These are phyloP conservation scores for Balaenoptera acutorostrata DNA, from an alignment of 2,113 vertebrate genomes.

Conservation along the genomic window DNA sequence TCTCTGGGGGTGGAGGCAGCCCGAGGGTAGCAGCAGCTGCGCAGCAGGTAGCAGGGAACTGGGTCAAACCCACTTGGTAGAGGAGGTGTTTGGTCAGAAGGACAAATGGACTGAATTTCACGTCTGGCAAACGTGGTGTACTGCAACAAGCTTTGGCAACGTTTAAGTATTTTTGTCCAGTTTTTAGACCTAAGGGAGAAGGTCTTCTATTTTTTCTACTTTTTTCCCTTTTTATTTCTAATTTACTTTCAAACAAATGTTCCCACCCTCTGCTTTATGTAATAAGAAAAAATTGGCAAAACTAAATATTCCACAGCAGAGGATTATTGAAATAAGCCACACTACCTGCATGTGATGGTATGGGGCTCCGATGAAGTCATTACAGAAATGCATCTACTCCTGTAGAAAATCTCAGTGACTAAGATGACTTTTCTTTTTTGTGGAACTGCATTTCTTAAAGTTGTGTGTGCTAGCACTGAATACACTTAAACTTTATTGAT, in stretches of 20 bases:
- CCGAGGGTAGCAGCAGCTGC: not conserved
- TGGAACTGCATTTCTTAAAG: not conserved
- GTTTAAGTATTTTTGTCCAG: not conserved
- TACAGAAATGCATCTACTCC: not conserved
- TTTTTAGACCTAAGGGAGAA: not conserved
- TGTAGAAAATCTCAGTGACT: accelerated
- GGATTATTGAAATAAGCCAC: not conserved
- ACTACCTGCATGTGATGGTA: accelerated
- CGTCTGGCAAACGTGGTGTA: accelerated
- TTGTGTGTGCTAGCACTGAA: not conserved
- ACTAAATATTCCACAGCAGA: not conserved
- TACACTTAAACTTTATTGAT: not conserved
- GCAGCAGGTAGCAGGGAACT: not conserved
- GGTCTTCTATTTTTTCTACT: not conserved
- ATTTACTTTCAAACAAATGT: not conserved
- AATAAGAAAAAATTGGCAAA: not conserved
- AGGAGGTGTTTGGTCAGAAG: not conserved
- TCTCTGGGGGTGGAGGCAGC: not conserved
- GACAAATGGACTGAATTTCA: not conserved
- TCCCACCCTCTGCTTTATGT: not conserved
- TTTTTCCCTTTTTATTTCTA: not conserved
- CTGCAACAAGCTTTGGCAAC: not conserved
- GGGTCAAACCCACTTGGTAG: not conserved
- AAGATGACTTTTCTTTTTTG: not conserved
- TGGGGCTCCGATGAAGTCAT: accelerated